These are phyloP conservation scores for Tetanocera ferruginea DNA, from an alignment of 2,888 invertebrate species.

Conservation along the genomic window DNA sequence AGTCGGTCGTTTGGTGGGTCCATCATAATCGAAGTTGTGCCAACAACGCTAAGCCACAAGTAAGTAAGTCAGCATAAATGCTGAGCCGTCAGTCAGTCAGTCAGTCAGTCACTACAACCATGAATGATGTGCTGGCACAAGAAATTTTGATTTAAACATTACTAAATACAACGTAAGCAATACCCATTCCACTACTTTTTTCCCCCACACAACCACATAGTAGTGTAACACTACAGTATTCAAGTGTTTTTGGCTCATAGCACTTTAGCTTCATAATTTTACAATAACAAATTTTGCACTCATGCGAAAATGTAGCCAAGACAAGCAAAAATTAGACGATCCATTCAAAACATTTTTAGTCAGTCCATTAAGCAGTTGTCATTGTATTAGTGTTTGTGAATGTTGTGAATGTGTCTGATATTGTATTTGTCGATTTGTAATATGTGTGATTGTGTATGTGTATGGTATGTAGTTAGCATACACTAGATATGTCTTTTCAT, in stretches of 20 bases:
- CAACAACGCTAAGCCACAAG: neutral
- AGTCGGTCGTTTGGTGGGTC: neutral
- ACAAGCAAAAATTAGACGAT: conserved; percentile 39
- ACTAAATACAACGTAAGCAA: neutral
- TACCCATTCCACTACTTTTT: neutral
- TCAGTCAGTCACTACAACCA: neutral
- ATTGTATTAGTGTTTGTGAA: conserved; percentile 9
- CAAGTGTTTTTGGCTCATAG: too few species aligned
- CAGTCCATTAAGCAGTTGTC: conserved; percentile 35
- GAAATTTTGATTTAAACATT: conserved; percentile 6
- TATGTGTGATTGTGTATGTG: neutral
- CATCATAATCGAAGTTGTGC: too few species aligned
- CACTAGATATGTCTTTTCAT: neutral
- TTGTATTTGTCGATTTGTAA: neutral
- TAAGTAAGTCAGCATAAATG: neutral
- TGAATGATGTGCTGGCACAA: neutral
- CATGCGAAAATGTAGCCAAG: conserved; percentile 28
- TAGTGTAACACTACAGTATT: too few species aligned
- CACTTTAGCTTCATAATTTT: neutral
- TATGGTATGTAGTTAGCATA: neutral
- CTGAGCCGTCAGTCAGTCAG: neutral
- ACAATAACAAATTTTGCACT: conserved; percentile 30
- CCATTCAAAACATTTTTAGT: conserved; percentile 39
- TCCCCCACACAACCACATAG: neutral
- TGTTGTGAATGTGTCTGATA: neutral